phyloP scores from a whole-genome alignment of 2,797 vertebrate species.

The Sarcophilus harrisii region DNA sequence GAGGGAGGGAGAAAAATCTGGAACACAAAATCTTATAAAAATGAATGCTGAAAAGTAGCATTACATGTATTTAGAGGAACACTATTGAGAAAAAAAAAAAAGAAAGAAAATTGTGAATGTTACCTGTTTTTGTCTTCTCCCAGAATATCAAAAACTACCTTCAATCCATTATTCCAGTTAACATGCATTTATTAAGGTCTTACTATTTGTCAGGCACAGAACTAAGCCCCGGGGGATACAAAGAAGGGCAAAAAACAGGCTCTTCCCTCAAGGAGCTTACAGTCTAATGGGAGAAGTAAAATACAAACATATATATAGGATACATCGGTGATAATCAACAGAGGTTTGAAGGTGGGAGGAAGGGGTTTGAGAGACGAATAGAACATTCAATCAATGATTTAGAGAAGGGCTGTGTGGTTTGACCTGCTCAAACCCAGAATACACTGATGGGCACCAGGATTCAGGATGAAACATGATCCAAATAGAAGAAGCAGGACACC shows the following conservation, averaged over 20 bases:
- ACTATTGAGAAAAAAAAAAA: no score
- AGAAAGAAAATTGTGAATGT: neutral
- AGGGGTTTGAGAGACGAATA: neutral
- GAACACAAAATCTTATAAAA: no score
- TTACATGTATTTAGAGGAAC: no score
- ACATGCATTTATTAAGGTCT: neutral
- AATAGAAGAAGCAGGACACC: neutral
- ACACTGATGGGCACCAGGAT: neutral
- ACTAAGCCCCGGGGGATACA: neutral
- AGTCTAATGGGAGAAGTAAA: neutral
- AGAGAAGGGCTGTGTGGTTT: neutral
- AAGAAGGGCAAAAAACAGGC: neutral
- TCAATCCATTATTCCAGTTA: neutral
- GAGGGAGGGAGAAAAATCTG: no score
- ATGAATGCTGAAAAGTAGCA: no score
- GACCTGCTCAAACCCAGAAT: neutral
- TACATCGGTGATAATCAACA: neutral
- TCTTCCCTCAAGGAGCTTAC: neutral
- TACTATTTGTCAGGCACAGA: neutral
- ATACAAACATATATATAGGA: neutral
- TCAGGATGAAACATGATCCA: neutral
- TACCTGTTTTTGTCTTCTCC: neutral
- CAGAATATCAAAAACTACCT: neutral
- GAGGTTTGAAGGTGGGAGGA: neutral
- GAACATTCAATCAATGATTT: neutral